Evolutionary conservation across 2,888 invertebrate genomes (phyloP).

Genomic region (Petrolisthes manimaculis): DNA sequence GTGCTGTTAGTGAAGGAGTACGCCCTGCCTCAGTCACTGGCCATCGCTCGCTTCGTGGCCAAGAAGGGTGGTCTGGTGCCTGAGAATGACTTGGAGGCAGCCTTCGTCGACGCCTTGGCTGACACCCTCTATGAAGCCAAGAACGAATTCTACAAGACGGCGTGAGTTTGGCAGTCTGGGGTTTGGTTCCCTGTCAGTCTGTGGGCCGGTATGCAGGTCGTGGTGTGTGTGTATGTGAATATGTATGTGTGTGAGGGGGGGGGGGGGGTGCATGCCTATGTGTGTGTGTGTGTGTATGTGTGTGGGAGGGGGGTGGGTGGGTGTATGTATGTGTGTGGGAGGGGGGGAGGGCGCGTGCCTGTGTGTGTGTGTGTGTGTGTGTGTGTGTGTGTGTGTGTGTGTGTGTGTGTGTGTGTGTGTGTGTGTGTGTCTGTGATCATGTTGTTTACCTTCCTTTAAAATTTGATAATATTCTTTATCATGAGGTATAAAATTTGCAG

Average conservation of each 20-base stretch:
- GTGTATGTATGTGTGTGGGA: not conserved
- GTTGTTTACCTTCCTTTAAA: not conserved
- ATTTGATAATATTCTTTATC: too few species aligned
- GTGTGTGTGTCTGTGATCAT: not conserved
- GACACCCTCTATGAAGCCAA: not conserved
- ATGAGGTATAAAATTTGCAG: too few species aligned
- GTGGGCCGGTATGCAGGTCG: too few species aligned
- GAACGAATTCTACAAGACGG: not conserved
- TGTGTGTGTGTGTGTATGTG: not conserved
- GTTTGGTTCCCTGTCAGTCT: too few species aligned
- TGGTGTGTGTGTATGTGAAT: not conserved
- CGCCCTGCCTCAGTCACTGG: not conserved
- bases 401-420: not conserved
- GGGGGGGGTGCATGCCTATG: not conserved
- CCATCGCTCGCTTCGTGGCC: not conserved
- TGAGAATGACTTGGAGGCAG: not conserved
- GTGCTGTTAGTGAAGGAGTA: not conserved
- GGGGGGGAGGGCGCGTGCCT: not conserved
- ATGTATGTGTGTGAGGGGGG: not conserved
- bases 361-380: constrained; percentile 20
- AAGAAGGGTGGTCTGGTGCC: not conserved
- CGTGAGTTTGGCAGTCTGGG: not conserved
- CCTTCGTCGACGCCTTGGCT: not conserved
- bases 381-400: not conserved
- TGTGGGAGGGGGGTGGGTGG: too few species aligned